A percentile compares a stretch with the other conserved stretches of the same genome.
phyloP scores from a whole-genome alignment of 2,113 vertebrate genomes.

The Hippolais icterina region DNA sequence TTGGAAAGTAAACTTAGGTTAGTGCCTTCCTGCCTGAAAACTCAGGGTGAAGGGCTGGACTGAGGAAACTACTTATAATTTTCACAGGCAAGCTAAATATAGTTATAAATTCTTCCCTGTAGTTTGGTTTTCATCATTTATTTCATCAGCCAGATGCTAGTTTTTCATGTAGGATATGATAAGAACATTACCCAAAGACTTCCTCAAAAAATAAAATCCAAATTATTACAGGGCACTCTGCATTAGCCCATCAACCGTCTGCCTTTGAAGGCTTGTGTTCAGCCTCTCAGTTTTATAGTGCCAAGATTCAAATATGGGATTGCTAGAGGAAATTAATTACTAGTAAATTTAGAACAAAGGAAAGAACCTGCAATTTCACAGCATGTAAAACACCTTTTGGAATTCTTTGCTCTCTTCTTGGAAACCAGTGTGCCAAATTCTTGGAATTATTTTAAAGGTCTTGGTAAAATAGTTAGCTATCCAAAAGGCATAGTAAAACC shows the following conservation, averaged over 20 bases:
- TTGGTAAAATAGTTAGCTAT: neutral
- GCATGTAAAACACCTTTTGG: conserved; percentile 62
- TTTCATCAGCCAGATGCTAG: conserved; percentile 32
- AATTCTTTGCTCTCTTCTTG: conserved; percentile 60
- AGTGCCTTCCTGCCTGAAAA: neutral
- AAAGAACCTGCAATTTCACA: conserved; percentile 63
- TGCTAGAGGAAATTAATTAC: conserved; percentile 68
- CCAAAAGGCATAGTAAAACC: neutral
- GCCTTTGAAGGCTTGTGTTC: conserved; percentile 54
- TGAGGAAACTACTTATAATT: neutral
- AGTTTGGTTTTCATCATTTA: conserved; percentile 13
- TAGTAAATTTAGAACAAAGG: conserved; percentile 68
- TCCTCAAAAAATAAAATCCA: conserved; percentile 16
- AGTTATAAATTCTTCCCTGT: neutral
- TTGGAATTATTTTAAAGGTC: conserved; percentile 47
- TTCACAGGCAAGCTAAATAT: neutral
- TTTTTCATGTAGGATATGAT: conserved; percentile 21
- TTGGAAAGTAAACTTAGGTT: neutral
- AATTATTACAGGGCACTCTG: neutral
- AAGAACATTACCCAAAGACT: conserved; percentile 31
- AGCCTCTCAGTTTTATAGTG: conserved; percentile 29
- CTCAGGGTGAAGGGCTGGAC: neutral
- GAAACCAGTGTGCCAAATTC: conserved; percentile 27
- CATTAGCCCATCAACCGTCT: neutral
- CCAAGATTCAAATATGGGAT: conserved; percentile 54